Evolutionary conservation across 2,888 invertebrate species (phyloP).

Genomic region (Platycnemis pennipes): DNA sequence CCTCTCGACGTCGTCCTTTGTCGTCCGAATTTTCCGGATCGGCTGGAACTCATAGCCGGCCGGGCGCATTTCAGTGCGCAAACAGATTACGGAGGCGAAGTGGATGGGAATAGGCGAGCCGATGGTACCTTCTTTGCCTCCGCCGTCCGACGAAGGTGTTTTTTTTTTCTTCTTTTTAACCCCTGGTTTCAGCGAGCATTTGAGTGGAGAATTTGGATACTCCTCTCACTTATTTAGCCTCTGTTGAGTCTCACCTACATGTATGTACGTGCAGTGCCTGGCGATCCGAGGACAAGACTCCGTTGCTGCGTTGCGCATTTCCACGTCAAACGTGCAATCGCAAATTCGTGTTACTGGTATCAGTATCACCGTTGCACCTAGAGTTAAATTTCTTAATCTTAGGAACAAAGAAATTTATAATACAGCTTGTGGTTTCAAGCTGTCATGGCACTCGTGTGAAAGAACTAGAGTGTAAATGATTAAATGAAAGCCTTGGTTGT

Average conservation of each 20-base stretch:
- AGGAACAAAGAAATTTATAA: no score
- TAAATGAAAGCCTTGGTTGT: no score
- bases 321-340: no score
- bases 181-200: background rate
- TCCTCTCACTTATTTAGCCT: background rate
- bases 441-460: no score
- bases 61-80: background rate
- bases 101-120: background rate
- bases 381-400: no score
- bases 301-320: no score
- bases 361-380: no score
- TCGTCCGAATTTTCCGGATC: slow-evolving; percentile 29
- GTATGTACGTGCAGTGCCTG: no score
- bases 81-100: background rate
- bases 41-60: slow-evolving; percentile 7
- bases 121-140: background rate
- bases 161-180: background rate
- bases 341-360: no score
- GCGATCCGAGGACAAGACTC: no score
- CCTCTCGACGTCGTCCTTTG: background rate
- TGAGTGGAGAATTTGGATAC: background rate
- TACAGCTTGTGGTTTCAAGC: no score
- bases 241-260: background rate
- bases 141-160: background rate
- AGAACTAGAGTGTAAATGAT: no score